Conservation (phyloP, 2,113 vertebrate genomes). For the human (Homo sapiens) region GRCh38 chr20:10223501-10224000, state of each 20-base stretch:
- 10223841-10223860: slow-evolving; percentile 40
- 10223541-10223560: not conserved
- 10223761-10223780: not conserved
- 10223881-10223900: not conserved
- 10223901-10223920: not conserved
- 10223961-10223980: not conserved
- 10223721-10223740: not conserved
- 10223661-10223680: not conserved
- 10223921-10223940: slow-evolving; percentile 6
- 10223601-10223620: not conserved
- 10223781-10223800: slow-evolving; percentile 28
- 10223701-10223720: slow-evolving; percentile 46
- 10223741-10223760: slow-evolving; percentile 25
- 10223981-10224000: not conserved
- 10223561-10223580: not conserved
- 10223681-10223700: not conserved
- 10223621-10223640: not conserved
- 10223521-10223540: not conserved
- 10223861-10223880: not conserved
- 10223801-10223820: not conserved
- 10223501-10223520: not conserved
- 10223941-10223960: not conserved
- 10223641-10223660: not conserved
- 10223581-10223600: not conserved
- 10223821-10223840: not conserved